Percentiles rank a stretch among this genome's conserved stretches.
These are phyloP conservation scores for Tragelaphus scriptus DNA, from an alignment of 2,113 vertebrate species.

Conservation along the genomic window DNA sequence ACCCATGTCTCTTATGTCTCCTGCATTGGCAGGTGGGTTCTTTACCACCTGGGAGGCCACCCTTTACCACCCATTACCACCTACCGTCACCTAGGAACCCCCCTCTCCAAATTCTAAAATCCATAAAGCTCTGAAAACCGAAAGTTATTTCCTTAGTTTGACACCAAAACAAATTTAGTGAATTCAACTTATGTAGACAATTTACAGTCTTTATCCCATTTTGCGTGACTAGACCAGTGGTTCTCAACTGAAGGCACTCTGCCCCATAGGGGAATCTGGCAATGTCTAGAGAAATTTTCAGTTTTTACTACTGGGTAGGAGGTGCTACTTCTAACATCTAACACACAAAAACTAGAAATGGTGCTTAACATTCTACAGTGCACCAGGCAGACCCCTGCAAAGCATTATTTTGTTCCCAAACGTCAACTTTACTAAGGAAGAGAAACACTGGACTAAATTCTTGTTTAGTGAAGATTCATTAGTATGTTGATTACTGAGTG, in stretches of 20 bases:
- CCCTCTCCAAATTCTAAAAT: constrained; percentile 1
- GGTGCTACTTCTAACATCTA: not conserved
- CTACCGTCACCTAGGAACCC: not conserved
- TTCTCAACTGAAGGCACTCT: not conserved
- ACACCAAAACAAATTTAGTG: not conserved
- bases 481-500: not conserved
- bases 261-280: not conserved
- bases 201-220: not conserved
- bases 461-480: not conserved
- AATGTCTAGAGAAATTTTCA: not conserved
- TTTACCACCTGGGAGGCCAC: not conserved
- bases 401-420: not conserved
- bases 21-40: not conserved
- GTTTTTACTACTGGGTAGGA: not conserved
- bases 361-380: not conserved
- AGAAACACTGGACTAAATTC: not conserved
- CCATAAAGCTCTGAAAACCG: not conserved
- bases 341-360: not conserved
- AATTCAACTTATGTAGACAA: not conserved
- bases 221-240: not conserved
- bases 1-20: not conserved
- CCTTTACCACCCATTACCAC: not conserved
- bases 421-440: not conserved
- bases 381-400: not conserved
- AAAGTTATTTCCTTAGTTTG: not conserved